Evolutionary conservation across 2,113 vertebrate genomes (phyloP).

Genomic region (Catharus minimus): DNA sequence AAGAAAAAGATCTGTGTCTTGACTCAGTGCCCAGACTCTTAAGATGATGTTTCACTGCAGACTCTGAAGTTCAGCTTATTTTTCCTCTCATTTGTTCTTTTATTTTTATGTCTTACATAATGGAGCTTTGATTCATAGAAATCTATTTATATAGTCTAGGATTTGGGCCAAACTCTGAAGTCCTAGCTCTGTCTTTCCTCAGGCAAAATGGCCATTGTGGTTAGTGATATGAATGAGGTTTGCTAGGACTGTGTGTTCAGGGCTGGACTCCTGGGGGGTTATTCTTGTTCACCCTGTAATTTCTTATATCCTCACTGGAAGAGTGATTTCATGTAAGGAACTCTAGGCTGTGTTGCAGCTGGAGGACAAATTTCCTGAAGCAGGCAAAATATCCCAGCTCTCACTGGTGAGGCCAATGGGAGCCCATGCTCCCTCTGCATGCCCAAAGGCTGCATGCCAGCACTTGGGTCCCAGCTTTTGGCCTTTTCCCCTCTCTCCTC

Average conservation of each 20-base stretch:
- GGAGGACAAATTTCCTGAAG: background rate
- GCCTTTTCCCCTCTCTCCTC: background rate
- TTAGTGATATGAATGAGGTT: conserved; percentile 29
- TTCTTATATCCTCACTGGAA: background rate
- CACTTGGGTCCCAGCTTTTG: background rate
- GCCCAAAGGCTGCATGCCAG: background rate
- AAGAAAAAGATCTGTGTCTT: conserved; percentile 35
- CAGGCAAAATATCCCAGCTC: background rate
- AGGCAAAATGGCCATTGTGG: conserved; percentile 30
- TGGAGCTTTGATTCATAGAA: conserved; percentile 63
- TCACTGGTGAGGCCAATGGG: background rate
- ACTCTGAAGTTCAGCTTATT: conserved; percentile 63
- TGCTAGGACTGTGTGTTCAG: background rate
- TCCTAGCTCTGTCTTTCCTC: conserved; percentile 26
- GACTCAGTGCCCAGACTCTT: conserved; percentile 59
- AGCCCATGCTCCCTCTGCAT: background rate
- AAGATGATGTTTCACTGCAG: conserved; percentile 56
- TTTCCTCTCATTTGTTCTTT: conserved; percentile 57
- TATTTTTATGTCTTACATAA: conserved; percentile 66
- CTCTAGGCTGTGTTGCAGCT: background rate
- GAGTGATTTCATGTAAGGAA: background rate
- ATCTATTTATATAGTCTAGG: conserved; percentile 58
- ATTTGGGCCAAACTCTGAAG: conserved; percentile 49
- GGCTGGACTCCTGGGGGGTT: background rate
- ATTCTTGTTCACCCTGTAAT: background rate